Conservation (phyloP, 2,888 invertebrate species). For the Parascotia fuliginaria region DNA sequence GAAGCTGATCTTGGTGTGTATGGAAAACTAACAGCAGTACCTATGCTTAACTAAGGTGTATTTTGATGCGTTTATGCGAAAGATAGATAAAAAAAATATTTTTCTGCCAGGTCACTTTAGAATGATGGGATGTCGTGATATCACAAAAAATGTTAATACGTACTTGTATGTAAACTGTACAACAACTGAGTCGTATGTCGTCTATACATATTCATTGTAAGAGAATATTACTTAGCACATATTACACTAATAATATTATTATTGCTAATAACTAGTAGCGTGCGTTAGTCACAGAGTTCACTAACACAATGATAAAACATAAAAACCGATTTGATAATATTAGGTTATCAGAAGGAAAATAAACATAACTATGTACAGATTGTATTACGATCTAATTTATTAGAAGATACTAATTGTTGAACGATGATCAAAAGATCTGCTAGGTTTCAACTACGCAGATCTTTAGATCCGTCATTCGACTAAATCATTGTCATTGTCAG, state of each 20-base stretch:
- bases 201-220: background rate
- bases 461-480: too few species aligned
- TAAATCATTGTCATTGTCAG: too few species aligned
- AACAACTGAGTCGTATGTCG: background rate
- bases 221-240: background rate
- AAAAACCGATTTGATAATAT: background rate
- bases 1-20: too few species aligned
- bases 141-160: background rate
- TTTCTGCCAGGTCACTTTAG: too few species aligned
- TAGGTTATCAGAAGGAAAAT: constrained; percentile 2
- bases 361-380: constrained; percentile 1
- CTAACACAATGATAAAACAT: background rate
- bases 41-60: too few species aligned
- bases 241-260: background rate
- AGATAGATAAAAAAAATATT: too few species aligned
- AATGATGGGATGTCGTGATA: too few species aligned
- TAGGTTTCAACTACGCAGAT: too few species aligned
- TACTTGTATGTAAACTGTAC: background rate
- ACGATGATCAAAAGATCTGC: too few species aligned
- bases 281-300: background rate
- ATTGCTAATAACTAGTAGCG: too few species aligned
- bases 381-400: background rate
- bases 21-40: too few species aligned
- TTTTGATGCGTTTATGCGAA: too few species aligned
- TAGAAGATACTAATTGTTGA: background rate